Conservation (phyloP, 1,140 invertebrate genomes). For the Drosophila cardini region DNA sequence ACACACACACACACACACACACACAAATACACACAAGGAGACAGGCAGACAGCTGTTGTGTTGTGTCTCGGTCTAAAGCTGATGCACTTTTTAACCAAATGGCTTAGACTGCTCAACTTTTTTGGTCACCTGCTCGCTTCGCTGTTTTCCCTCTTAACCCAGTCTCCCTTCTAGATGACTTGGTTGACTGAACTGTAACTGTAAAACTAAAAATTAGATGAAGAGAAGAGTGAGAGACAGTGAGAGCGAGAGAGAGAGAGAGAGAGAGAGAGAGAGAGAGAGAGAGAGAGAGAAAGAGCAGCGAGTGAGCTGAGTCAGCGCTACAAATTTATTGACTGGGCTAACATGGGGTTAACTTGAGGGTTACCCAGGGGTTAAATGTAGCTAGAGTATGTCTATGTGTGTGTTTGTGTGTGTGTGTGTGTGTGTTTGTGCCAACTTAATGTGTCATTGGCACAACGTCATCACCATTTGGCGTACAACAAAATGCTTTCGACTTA, state of each 20-base stretch:
- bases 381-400: slow-evolving; percentile 2
- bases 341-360: slow-evolving; percentile 31
- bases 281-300: background rate
- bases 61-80: slow-evolving; percentile 2
- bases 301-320: slow-evolving; percentile 5
- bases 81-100: slow-evolving; percentile 36
- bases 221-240: background rate
- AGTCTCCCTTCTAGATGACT: background rate
- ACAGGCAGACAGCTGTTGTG: slow-evolving; percentile 24
- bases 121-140: slow-evolving; percentile 28
- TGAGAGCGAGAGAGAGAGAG: background rate
- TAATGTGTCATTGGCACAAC: slow-evolving; percentile 50
- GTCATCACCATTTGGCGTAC: slow-evolving; percentile 7
- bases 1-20: slow-evolving; percentile 16
- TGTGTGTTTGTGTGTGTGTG: background rate
- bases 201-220: background rate
- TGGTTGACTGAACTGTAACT: slow-evolving; percentile 32
- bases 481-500: background rate
- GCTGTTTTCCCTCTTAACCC: background rate
- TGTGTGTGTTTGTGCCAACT: slow-evolving; percentile 9
- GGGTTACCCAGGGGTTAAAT: slow-evolving; percentile 28
- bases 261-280: background rate
- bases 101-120: slow-evolving; percentile 28
- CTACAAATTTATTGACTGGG: slow-evolving; percentile 37
- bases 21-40: background rate